Evolutionary conservation across 2,888 invertebrate species (phyloP).

Genomic region (Lomographa bimaculata): DNA sequence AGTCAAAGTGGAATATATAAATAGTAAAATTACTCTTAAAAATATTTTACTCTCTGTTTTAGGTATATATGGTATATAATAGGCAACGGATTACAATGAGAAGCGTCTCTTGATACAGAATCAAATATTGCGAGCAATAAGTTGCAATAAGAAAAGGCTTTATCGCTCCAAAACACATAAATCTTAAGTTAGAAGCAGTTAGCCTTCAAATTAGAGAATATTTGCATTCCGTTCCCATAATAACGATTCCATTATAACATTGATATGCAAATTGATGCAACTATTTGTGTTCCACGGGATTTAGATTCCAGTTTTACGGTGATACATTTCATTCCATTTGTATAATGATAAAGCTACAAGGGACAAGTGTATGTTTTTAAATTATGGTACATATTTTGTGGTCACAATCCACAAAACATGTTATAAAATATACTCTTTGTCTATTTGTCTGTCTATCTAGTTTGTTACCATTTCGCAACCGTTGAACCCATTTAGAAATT

Average conservation of each 20-base stretch:
- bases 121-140: conserved; percentile 17
- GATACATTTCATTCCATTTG: conserved; percentile 28
- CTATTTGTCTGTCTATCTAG: too few relatives aligned
- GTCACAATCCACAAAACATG: too few relatives aligned
- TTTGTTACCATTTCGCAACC: too few relatives aligned
- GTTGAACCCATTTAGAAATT: too few relatives aligned
- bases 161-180: conserved; percentile 35
- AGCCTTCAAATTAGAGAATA: conserved; percentile 60
- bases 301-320: conserved; percentile 49
- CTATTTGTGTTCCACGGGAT: conserved; percentile 56
- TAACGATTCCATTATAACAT: conserved; percentile 62
- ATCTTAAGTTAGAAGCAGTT: conserved; percentile 47
- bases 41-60: too few relatives aligned
- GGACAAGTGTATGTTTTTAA: conserved; percentile 2
- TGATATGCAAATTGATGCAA: conserved; percentile 65
- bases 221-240: conserved; percentile 61
- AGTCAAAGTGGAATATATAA: too few relatives aligned
- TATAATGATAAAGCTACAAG: conserved; percentile 10
- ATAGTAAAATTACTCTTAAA: too few relatives aligned
- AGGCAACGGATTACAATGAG: too few relatives aligned
- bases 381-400: not conserved
- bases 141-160: conserved; percentile 18
- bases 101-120: too few relatives aligned
- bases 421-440: too few relatives aligned
- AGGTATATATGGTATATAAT: too few relatives aligned